Percentiles rank a stretch among this genome's conserved stretches.
Conservation (phyloP, 2,797 vertebrate genomes). For the Oreochromis grahami region DNA sequence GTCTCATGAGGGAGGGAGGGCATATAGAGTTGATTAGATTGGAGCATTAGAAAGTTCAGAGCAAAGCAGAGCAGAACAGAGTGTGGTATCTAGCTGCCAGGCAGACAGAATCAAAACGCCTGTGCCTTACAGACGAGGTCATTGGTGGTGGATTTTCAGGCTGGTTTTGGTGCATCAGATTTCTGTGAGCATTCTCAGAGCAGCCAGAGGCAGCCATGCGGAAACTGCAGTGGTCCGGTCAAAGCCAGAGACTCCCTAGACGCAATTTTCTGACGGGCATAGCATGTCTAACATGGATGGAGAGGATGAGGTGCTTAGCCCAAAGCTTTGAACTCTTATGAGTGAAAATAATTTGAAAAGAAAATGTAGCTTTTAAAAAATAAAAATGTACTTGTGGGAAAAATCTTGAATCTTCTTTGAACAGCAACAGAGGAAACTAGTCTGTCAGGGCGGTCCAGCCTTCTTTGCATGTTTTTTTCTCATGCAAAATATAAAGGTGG, state of each 20-base stretch:
- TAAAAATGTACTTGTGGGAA: background rate
- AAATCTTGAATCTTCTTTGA: background rate
- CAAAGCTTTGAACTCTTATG: conserved; percentile 36
- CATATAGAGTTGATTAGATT: conserved; percentile 64
- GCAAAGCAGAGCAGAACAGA: conserved; percentile 36
- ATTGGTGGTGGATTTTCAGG: conserved; percentile 58
- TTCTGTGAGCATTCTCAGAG: conserved; percentile 62
- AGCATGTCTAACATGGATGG: conserved; percentile 54
- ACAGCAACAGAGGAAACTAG: background rate
- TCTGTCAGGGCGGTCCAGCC: background rate
- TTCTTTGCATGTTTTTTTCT: background rate
- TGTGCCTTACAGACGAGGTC: conserved; percentile 56
- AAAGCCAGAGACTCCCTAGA: conserved; percentile 58
- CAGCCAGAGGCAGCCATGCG: conserved; percentile 62
- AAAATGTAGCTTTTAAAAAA: background rate
- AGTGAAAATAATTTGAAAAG: conserved; percentile 27
- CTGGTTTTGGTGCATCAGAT: conserved; percentile 62
- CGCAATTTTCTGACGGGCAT: conserved; percentile 48
- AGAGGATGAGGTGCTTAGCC: conserved; percentile 35
- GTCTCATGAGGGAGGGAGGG: conserved; percentile 51
- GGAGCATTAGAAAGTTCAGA: conserved; percentile 63
- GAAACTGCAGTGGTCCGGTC: conserved; percentile 66
- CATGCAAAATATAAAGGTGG: background rate
- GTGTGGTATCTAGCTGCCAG: conserved; percentile 52
- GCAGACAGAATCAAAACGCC: conserved; percentile 50